These are phyloP conservation scores for Saimiri boliviensis DNA, from an alignment of 2,113 vertebrate species.

Conservation along the genomic window DNA sequence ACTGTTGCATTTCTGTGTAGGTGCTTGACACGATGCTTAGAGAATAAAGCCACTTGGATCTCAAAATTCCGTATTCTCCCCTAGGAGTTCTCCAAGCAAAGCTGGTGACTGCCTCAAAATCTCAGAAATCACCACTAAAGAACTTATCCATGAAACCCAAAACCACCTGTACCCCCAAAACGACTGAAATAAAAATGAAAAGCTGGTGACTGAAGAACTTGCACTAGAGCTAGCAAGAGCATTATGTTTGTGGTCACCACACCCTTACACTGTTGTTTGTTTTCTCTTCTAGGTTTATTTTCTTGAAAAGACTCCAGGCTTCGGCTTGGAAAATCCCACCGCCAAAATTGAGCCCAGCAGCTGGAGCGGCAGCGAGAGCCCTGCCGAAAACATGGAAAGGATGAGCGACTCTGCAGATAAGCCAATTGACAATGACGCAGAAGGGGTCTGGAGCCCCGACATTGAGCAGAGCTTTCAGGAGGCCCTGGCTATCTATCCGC, in stretches of 20 bases:
- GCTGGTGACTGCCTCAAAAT: not conserved
- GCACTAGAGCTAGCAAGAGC: conserved; percentile 25
- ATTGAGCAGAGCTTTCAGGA: conserved; percentile 99
- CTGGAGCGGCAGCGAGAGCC: conserved; percentile 99
- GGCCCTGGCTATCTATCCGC: conserved; percentile 98
- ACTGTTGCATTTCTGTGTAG: not conserved
- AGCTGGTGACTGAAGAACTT: not conserved
- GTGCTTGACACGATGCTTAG: not conserved
- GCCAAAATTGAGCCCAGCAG: conserved; percentile 99
- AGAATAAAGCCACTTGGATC: not conserved
- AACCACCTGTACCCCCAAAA: no score
- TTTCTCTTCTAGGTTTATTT: conserved; percentile 91
- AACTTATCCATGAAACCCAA: no score
- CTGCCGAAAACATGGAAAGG: conserved; percentile 99
- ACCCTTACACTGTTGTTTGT: conserved; percentile 72
- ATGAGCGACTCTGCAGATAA: conserved; percentile 99
- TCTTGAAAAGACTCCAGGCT: conserved; percentile 95
- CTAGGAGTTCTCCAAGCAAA: not conserved
- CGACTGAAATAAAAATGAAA: no score
- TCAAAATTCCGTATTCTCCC: not conserved
- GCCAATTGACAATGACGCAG: conserved; percentile 97
- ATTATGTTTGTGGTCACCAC: conserved; percentile 3
- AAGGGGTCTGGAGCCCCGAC: conserved; percentile 99
- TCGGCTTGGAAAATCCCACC: conserved; percentile 96
- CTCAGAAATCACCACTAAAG: no score